Evolutionary conservation across 2,797 vertebrate species (phyloP).

Genomic region (Pteronotus mesoamericanus): DNA sequence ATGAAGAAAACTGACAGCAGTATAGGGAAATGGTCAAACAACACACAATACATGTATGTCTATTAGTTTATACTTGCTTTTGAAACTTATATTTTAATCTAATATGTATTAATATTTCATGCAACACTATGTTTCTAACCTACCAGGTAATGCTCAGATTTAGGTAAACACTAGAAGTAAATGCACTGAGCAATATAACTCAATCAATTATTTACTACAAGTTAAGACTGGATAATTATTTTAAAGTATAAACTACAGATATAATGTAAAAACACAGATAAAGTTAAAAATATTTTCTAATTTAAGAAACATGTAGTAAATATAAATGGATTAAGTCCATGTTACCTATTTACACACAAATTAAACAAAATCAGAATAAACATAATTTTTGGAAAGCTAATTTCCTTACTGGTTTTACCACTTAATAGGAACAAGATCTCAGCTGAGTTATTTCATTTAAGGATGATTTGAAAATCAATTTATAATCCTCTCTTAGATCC

Average conservation of each 20-base stretch:
- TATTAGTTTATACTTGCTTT: neutral
- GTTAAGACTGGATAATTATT: neutral
- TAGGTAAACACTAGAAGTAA: neutral
- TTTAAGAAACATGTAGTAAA: neutral
- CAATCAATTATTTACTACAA: neutral
- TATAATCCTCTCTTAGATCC: neutral
- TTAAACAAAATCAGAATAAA: neutral
- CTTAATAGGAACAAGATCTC: neutral
- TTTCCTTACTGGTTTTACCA: neutral
- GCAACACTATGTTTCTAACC: neutral
- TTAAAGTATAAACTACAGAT: neutral
- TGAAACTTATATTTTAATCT: neutral
- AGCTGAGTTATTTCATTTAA: neutral
- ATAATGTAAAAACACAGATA: neutral
- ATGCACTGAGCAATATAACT: neutral
- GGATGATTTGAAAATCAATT: neutral
- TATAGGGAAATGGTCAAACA: neutral
- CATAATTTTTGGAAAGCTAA: neutral
- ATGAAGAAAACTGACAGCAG: neutral
- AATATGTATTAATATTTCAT: neutral
- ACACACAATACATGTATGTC: neutral
- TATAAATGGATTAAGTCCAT: neutral
- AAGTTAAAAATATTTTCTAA: neutral
- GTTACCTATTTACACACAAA: neutral
- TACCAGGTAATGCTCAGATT: neutral